Conservation (phyloP, 2,113 vertebrate species). For the Hydrolagus affinis region DNA sequence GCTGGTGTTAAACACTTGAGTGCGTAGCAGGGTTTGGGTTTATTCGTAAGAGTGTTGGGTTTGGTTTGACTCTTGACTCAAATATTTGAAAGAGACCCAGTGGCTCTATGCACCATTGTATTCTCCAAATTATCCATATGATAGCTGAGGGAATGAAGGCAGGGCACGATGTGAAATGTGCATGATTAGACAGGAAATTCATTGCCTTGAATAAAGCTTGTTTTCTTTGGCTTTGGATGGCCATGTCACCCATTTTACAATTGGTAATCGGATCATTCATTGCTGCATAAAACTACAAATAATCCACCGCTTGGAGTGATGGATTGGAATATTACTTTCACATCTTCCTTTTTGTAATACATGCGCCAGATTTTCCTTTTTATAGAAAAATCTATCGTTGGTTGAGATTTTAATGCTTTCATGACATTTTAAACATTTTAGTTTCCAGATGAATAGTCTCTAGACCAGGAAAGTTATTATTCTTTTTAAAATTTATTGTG, state of each 20-base stretch:
- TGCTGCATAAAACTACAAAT: neutral
- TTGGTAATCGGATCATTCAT: neutral
- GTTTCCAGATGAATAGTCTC: neutral
- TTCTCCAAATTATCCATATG: neutral
- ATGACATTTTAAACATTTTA: neutral
- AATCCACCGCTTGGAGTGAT: neutral
- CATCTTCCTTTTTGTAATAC: neutral
- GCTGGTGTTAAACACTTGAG: neutral
- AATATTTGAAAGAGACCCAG: neutral
- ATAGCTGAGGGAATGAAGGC: neutral
- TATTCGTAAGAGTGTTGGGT: neutral
- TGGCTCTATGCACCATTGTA: neutral
- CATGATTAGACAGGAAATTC: slow-evolving; percentile 13
- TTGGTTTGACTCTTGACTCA: slow-evolving; percentile 7
- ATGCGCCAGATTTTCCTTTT: neutral
- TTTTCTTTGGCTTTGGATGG: slow-evolving; percentile 12
- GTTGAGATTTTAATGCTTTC: neutral
- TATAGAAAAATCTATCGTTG: neutral
- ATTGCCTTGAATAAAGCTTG: neutral
- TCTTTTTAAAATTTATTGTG: neutral
- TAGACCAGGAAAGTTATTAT: neutral
- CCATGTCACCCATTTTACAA: neutral
- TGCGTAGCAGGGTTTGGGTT: neutral
- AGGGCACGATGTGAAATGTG: neutral
- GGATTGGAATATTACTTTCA: slow-evolving; percentile 15